Evolutionary conservation across 2,113 vertebrate species (phyloP).

Genomic region (Xenotilapia longispinis): DNA sequence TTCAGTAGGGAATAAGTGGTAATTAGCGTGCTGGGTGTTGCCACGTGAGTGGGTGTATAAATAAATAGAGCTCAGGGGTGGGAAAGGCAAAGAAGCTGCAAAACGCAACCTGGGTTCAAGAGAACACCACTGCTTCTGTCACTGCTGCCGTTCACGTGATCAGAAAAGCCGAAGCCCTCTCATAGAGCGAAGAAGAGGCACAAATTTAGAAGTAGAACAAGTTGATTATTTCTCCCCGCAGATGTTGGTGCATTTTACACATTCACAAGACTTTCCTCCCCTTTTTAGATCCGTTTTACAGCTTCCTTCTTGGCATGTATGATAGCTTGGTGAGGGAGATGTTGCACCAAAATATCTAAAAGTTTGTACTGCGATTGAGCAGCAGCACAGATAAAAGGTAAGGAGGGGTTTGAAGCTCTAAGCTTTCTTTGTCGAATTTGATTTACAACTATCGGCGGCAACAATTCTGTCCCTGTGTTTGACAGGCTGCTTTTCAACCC

Average conservation of each 20-base stretch:
- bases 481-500: fast-evolving
- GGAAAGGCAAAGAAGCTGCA: not conserved
- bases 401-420: not conserved
- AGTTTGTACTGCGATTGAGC: not conserved
- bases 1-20: conserved; percentile 15
- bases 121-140: not conserved
- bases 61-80: conserved; percentile 3
- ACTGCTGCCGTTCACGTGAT: not conserved
- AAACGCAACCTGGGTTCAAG: not conserved
- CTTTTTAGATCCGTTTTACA: not conserved
- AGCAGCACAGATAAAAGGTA: not conserved
- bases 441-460: not conserved
- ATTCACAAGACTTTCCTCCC: not conserved
- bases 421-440: not conserved
- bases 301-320: not conserved
- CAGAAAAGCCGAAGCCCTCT: not conserved
- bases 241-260: not conserved
- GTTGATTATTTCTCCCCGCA: not conserved
- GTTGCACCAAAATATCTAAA: not conserved
- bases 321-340: not conserved
- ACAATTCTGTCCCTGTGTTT: not conserved
- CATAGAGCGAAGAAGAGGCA: not conserved
- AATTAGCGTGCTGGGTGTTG: conserved; percentile 49
- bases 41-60: conserved; percentile 5
- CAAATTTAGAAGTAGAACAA: not conserved